phyloP scores from a whole-genome alignment of 2,797 vertebrate species.

The Artibeus lituratus region DNA sequence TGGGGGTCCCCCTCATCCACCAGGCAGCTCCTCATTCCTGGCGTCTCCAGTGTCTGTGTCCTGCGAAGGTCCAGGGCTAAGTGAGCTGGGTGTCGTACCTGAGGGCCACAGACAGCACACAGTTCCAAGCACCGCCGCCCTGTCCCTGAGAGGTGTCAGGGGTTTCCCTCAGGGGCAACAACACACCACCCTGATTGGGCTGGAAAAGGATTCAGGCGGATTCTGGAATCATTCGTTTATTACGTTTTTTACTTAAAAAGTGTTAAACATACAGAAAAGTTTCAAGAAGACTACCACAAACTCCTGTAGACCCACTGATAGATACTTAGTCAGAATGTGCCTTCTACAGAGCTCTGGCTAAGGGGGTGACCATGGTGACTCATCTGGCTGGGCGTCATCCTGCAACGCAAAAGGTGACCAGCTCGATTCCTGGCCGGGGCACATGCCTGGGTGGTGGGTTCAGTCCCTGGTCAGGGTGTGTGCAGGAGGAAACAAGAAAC shows the following conservation, averaged over 20 bases:
- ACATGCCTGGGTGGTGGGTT: not conserved
- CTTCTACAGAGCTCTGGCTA: not conserved
- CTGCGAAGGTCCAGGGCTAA: not conserved
- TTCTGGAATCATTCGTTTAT: not conserved
- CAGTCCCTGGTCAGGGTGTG: not conserved
- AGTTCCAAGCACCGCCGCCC: not conserved
- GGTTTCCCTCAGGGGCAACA: not conserved
- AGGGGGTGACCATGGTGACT: not conserved
- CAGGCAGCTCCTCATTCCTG: rapidly evolving
- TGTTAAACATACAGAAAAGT: not conserved
- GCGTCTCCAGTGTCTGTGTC: not conserved
- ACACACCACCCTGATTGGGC: not conserved
- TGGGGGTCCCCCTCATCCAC: not conserved
- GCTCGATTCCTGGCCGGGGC: not conserved
- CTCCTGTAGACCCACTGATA: not conserved
- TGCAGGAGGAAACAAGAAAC: not conserved
- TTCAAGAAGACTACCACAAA: not conserved
- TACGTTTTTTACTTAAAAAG: not conserved
- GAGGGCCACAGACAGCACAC: not conserved
- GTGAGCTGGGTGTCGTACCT: not conserved
- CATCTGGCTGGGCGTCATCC: not conserved
- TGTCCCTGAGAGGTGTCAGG: not conserved
- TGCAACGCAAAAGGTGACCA: not conserved
- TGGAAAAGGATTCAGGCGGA: not conserved
- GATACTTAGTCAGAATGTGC: not conserved